Base-by-base conservation (phyloP, 2,888 invertebrate species). In the Rhagium mordax region DNA sequence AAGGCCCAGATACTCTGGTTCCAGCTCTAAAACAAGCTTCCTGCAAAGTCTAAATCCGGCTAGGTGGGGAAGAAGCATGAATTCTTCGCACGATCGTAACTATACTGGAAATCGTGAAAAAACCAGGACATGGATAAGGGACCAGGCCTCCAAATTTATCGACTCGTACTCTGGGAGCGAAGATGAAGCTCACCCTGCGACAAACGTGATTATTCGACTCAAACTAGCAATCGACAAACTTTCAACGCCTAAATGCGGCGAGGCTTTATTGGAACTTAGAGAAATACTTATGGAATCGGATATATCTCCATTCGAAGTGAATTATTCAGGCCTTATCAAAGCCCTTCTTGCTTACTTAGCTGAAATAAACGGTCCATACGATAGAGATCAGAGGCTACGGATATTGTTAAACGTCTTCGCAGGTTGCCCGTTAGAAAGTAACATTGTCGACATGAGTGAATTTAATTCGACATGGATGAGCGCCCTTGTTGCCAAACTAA, bases 301-400 rank as follows among this genome's bases (percentile, higher is more conserved):
- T 87, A 97, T 99, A 79, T 98, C 98, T 77, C 98, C 99, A 0
- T 99, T 99, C 89, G 99, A 99, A 90, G 96, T 99, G 83, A 98
- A 98, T 86, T 98, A 99, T 89, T 97, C 97, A 61, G 98, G 98
- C 68, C 92, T 99, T 67, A 95, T 99, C 21, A 94, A 93, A 83
- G 95, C 97, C 10, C 90, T 99, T 82, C 91, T 98, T 61, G 92
- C 93, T 84, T 99, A 94, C 89, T 91, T 99, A 86, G 96, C 97
- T n/a, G 84, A 86, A 57, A 51, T 80, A 8, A 81, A 83, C 29
- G 85, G 84, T 33, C 83, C 83, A 41, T 81, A 86, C 29, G 88
- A 87, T 71, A 90, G 93, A 77, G 95, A 95, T 82, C 93, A 94
- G 76, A 91, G 98, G 61, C 90, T 98, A 70, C 91, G 97, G 67